A percentile compares a stretch with the other conserved stretches of the same genome.
phyloP scores from a whole-genome alignment of 2,797 vertebrate species.

The Distichodus sexfasciatus region DNA sequence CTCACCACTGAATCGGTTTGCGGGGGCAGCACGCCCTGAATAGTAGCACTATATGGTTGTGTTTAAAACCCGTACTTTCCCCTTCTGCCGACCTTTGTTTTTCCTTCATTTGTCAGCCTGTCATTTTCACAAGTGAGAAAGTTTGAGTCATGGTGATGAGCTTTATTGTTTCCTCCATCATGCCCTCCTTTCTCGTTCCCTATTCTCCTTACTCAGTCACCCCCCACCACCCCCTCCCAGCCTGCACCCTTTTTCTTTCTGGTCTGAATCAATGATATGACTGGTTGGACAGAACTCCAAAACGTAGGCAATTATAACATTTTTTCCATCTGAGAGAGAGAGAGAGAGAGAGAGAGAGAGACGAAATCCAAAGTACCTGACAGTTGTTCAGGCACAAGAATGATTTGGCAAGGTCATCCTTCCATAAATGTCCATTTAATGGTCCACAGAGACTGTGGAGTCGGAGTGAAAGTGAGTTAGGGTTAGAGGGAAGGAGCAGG shows the following conservation, averaged over 20 bases:
- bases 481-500: conserved; percentile 19
- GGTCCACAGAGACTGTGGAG: conserved; percentile 35
- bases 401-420: conserved; percentile 41
- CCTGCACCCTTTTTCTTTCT: conserved; percentile 13
- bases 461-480: conserved; percentile 29
- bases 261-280: conserved; percentile 37
- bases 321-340: conserved; percentile 40
- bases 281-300: conserved; percentile 24
- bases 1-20: conserved; percentile 43
- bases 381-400: conserved; percentile 36
- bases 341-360: conserved; percentile 12
- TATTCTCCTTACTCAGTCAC: not conserved
- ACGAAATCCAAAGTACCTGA: conserved; percentile 44
- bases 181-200: conserved; percentile 32
- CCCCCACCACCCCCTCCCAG: not conserved
- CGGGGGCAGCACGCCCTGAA: conserved; percentile 40
- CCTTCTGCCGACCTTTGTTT: conserved; percentile 34
- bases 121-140: conserved; percentile 33
- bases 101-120: conserved; percentile 17
- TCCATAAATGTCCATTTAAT: conserved; percentile 47
- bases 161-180: conserved; percentile 12
- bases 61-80: conserved; percentile 36
- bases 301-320: conserved; percentile 24
- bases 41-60: conserved; percentile 39
- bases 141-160: conserved; percentile 34